Conservation (phyloP, 2,888 invertebrate genomes). For the Phalangium opilio region DNA sequence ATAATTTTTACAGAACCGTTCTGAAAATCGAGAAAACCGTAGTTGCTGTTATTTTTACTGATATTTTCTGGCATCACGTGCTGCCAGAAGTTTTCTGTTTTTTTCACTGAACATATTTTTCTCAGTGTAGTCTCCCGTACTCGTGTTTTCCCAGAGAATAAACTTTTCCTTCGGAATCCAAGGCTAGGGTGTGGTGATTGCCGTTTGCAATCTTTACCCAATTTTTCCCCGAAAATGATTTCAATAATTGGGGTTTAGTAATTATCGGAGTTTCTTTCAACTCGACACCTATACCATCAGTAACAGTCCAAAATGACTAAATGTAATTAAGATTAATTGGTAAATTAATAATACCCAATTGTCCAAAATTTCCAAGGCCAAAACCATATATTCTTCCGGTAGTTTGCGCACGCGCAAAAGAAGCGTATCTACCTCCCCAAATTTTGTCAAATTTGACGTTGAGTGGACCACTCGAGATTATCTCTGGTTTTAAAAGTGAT, state of each 20-base stretch:
- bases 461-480: no score
- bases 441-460: conserved; percentile 48
- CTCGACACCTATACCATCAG: conserved; percentile 39
- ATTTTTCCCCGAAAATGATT: conserved; percentile 32
- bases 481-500: not conserved
- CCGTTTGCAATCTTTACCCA: conserved; percentile 62
- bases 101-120: no score
- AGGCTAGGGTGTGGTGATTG: conserved; percentile 74
- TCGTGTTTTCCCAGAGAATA: conserved; percentile 55
- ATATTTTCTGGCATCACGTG: no score
- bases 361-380: conserved; percentile 88
- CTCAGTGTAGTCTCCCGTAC: conserved; percentile 86
- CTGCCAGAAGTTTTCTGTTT: no score
- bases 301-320: no score
- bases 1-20: no score
- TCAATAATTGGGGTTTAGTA: conserved; percentile 28
- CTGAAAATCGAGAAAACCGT: no score
- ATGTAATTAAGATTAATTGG: not conserved
- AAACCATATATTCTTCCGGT: conserved; percentile 60
- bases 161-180: conserved; percentile 46
- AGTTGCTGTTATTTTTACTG: no score
- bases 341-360: conserved; percentile 46
- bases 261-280: conserved; percentile 25
- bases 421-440: conserved; percentile 78
- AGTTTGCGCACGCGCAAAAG: conserved; percentile 52